These are phyloP conservation scores for Prochilodus magdalenae DNA, from an alignment of 2,113 vertebrate genomes.

Conservation along the genomic window DNA sequence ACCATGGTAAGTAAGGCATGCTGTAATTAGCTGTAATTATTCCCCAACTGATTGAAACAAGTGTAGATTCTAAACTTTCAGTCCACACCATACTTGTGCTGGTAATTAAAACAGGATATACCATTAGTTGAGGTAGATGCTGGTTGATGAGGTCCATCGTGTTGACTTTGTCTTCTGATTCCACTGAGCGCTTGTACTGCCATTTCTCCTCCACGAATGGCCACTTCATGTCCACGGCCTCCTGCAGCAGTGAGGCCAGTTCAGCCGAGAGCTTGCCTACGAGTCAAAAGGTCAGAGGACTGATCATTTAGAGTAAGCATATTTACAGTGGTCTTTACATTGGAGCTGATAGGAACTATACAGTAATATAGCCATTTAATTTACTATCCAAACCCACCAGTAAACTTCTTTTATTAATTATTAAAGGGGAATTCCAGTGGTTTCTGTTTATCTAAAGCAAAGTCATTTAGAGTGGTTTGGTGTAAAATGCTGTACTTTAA, in stretches of 20 bases:
- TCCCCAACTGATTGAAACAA: background rate
- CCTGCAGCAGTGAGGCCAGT: constrained; percentile 85
- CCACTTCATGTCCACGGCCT: constrained; percentile 93
- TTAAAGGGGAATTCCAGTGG: no score
- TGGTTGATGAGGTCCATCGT: constrained; percentile 84
- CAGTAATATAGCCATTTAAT: no score
- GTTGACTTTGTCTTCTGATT: constrained; percentile 88
- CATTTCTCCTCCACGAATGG: constrained; percentile 96
- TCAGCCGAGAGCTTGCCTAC: constrained; percentile 84
- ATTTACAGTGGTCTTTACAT: background rate
- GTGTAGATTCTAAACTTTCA: background rate
- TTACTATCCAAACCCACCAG: no score
- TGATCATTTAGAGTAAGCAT: background rate
- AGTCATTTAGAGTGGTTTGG: no score
- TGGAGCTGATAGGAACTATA: no score
- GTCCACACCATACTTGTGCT: background rate
- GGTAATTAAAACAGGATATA: constrained; percentile 62
- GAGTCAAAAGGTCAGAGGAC: constrained; percentile 57
- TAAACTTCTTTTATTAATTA: no score
- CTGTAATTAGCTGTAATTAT: background rate
- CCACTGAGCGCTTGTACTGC: constrained; percentile 89
- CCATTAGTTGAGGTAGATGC: constrained; percentile 84
- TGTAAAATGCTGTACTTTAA: no score
- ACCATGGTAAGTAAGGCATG: background rate
- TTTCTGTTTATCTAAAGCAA: no score